Conservation (phyloP, 1,140 invertebrate species). For the Penaeus japonicus region DNA sequence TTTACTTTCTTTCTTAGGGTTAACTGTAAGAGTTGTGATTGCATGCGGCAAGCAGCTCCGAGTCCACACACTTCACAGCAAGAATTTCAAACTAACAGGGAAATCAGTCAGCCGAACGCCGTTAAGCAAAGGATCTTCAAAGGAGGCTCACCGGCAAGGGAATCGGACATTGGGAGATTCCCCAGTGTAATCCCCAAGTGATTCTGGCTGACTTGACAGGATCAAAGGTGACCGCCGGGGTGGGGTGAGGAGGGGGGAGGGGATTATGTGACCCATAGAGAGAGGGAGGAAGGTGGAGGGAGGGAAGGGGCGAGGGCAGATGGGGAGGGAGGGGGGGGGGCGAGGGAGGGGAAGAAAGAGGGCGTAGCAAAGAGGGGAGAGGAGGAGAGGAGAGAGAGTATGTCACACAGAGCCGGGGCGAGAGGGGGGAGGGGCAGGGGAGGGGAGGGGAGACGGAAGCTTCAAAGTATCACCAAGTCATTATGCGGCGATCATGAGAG, state of each 20-base stretch:
- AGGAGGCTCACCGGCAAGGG: not conserved
- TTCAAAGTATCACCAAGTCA: constrained; percentile 21
- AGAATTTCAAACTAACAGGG: too few species aligned
- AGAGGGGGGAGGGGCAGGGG: not conserved
- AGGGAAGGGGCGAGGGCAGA: not conserved
- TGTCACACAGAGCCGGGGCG: not conserved
- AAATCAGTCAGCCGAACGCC: not conserved
- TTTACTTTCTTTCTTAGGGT: not conserved
- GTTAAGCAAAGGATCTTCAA: too few species aligned
- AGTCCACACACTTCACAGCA: too few species aligned
- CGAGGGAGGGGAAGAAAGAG: not conserved
- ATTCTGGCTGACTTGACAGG: constrained; percentile 49
- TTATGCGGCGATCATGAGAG: constrained; percentile 26
- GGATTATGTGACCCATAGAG: not conserved
- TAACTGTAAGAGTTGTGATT: not conserved
- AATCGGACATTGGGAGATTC: constrained; percentile 24
- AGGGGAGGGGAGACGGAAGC: constrained; percentile 26
- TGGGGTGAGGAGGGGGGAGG: not conserved
- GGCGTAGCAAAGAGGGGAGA: not conserved
- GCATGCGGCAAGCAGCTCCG: too few species aligned
- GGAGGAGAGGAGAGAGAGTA: not conserved
- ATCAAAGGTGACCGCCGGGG: constrained; percentile 50
- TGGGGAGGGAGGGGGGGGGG: not conserved
- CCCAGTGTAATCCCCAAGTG: constrained; percentile 38
- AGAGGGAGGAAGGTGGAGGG: not conserved